These are phyloP conservation scores for Thereva unica DNA, from an alignment of 2,888 invertebrate genomes.

Conservation along the genomic window DNA sequence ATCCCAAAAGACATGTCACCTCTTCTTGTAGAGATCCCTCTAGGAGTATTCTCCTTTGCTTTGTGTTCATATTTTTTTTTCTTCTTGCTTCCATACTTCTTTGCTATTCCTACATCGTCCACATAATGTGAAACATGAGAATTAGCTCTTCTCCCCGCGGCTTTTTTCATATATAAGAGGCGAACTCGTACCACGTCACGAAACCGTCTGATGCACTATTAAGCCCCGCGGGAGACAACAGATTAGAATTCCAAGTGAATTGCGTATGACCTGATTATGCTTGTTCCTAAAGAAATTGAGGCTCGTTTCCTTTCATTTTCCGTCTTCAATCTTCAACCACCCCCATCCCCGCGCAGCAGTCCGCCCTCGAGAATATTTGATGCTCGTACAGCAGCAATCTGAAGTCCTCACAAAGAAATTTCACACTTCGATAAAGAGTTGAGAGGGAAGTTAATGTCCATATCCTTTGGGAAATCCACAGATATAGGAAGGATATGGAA, in stretches of 20 bases:
- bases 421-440: no score
- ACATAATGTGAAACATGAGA: constrained; percentile 11
- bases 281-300: not conserved
- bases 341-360: no score
- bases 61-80: not conserved
- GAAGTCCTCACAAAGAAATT: no score
- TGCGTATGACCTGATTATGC: constrained; percentile 14
- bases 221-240: not conserved
- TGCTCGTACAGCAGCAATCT: no score
- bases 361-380: no score
- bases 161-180: not conserved
- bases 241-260: constrained; percentile 19
- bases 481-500: no score
- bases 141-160: constrained; percentile 7
- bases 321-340: no score
- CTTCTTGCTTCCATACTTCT: not conserved
- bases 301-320: no score
- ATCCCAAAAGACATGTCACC: no score
- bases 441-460: no score
- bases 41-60: not conserved
- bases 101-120: constrained; percentile 12
- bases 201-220: constrained; percentile 20
- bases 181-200: constrained; percentile 12
- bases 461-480: no score
- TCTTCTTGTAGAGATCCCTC: no score